Base-by-base conservation (phyloP, 2,113 vertebrate genomes). In the Mus spicilegus region DNA sequence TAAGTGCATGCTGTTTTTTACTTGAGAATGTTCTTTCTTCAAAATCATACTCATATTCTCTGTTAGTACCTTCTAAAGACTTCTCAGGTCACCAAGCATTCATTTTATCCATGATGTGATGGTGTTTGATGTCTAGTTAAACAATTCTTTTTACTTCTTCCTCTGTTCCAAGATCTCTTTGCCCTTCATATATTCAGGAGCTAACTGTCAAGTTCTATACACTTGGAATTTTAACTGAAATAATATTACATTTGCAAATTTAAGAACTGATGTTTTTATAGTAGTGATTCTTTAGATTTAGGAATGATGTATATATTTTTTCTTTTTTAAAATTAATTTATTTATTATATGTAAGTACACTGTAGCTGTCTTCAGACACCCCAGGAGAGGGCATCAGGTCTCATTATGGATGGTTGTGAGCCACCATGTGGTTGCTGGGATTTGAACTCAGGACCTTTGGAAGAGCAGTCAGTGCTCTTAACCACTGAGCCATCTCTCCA, bases 221-320 rank as follows among this genome's bases (percentile, higher is more conserved):
- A 76, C 92, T 63, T 24, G 80, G 12, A 39, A 84, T 93, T 97
- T 95, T 93, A 72, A 90, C 49, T 69, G 54, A 16, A 39, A 51
- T 89, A 67, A 82, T 22, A 56, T 36, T 77, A 42, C 39, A 54
- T 73, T 39, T 88, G 33, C 73, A 89, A 76, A 61, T 88, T 63
- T 82, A 73, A 95, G 19, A 95, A 76, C 42, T 77, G 46, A 63
- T 67, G 67, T 78, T 95, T 95, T 88, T 67, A 58, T 9, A 76
- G 46, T 61, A 63, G 51, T n/a, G 42, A 86, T 46, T 88, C 75
- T 95, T 92, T 70, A 88, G 61, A 88, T 80, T 30, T 89, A 20
- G 56, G 67, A 91, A 91, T 3, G 70, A 36, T 4, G 69, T 93
- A 10, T 76, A 30, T 80, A 8, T 67, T 67, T 33, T 67, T 67